Conservation (phyloP, 2,113 vertebrate genomes). For the Rhegmatorhina hoffmannsi region DNA sequence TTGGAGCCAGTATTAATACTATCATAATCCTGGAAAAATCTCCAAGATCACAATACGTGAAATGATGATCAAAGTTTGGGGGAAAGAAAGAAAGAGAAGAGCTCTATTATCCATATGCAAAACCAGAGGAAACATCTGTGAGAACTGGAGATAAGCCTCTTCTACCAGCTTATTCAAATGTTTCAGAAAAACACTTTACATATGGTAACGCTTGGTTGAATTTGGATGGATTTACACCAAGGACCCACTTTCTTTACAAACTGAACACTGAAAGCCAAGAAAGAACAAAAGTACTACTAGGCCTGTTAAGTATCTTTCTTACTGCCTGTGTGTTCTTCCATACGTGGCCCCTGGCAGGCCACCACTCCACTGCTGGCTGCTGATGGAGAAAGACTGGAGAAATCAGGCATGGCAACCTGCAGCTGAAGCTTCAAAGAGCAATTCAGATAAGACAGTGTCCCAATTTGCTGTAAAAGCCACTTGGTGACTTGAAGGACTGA, state of each 20-base stretch:
- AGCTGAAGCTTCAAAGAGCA: not conserved
- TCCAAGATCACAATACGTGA: not conserved
- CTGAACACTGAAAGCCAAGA: not conserved
- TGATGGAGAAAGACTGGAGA: not conserved
- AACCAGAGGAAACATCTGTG: slow-evolving; percentile 2
- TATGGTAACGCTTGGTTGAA: not conserved
- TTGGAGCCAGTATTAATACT: not conserved
- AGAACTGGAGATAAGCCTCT: slow-evolving; percentile 20
- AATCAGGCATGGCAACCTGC: not conserved
- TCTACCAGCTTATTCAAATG: slow-evolving; percentile 6
- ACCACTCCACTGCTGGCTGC: not conserved
- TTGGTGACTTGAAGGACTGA: not conserved
- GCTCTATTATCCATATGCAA: not conserved
- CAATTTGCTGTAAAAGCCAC: not conserved
- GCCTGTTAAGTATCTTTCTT: not conserved
- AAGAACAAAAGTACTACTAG: not conserved
- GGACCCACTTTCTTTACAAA: not conserved
- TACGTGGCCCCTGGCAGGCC: not conserved
- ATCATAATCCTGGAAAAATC: not conserved
- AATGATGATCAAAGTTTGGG: not conserved
- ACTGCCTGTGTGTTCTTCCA: not conserved
- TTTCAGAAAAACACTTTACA: slow-evolving; percentile 6
- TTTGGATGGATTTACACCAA: not conserved
- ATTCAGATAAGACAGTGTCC: not conserved
- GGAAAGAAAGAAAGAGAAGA: not conserved